Percentiles rank a stretch among this genome's conserved stretches.
Conservation (phyloP, 2,888 invertebrate species). For the Allolobophora icterica region DNA sequence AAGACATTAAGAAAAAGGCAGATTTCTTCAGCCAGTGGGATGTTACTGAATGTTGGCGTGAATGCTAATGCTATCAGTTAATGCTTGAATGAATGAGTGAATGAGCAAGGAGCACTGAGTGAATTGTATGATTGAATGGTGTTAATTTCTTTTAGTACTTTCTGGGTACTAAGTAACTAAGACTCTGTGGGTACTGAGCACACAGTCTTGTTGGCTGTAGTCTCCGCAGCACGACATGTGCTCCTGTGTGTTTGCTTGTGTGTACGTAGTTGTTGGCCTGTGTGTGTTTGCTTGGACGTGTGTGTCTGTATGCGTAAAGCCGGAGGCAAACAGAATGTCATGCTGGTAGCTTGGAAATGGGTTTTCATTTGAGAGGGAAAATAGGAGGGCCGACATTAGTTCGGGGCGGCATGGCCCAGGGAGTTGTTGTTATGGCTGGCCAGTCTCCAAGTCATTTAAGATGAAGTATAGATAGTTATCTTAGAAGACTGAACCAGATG, state of each 20-base stretch:
- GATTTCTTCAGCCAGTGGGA: too few species aligned
- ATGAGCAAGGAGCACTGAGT: too few species aligned
- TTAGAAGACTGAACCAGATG: slow-evolving; percentile 7
- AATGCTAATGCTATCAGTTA: too few species aligned
- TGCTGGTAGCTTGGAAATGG: background rate
- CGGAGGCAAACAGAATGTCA: background rate
- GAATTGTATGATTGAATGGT: background rate
- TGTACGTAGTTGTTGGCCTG: background rate
- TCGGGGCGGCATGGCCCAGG: background rate
- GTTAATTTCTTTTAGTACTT: background rate
- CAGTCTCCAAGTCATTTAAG: background rate
- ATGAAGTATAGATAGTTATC: slow-evolving; percentile 26
- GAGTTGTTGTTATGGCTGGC: slow-evolving; percentile 23
- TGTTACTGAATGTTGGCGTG: too few species aligned
- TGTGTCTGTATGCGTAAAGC: slow-evolving; percentile 18
- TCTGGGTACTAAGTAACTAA: background rate
- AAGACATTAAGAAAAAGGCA: too few species aligned
- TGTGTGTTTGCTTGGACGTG: background rate
- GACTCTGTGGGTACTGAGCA: background rate
- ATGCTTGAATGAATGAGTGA: too few species aligned
- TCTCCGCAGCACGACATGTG: too few species aligned
- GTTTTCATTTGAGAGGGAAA: slow-evolving; percentile 12
- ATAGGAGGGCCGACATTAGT: background rate
- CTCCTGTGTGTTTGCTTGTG: background rate
- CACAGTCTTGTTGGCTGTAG: background rate